A percentile compares a stretch with the other conserved stretches of the same genome.
These are phyloP conservation scores for Chloroceryle amazona DNA, from an alignment of 2,797 vertebrate genomes.

Conservation along the genomic window DNA sequence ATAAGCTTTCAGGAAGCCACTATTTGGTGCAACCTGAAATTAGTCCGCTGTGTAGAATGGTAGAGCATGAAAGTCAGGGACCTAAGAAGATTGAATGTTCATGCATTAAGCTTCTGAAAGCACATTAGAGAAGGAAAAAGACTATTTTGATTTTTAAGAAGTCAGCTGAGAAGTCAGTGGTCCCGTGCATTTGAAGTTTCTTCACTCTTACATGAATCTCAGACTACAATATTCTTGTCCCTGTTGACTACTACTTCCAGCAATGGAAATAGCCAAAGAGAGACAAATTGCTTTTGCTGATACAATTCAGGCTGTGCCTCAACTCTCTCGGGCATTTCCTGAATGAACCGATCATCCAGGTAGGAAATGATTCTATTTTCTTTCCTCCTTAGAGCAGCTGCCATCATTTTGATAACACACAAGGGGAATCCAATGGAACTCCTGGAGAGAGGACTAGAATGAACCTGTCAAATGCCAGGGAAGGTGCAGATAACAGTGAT, in stretches of 20 bases:
- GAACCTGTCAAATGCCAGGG: not conserved
- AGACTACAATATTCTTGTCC: not conserved
- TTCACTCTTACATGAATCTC: not conserved
- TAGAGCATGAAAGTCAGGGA: not conserved
- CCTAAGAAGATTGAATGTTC: not conserved
- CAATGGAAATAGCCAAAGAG: not conserved
- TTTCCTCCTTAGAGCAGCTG: not conserved
- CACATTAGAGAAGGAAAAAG: not conserved
- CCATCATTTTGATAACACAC: not conserved
- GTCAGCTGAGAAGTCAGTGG: constrained; percentile 19
- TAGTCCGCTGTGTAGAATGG: not conserved
- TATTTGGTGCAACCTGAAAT: not conserved
- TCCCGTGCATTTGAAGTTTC: not conserved
- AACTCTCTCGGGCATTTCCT: constrained; percentile 13
- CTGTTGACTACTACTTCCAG: not conserved
- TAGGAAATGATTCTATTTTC: constrained; percentile 28
- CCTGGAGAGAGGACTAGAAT: not conserved
- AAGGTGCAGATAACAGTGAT: not conserved
- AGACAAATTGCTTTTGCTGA: constrained; percentile 44
- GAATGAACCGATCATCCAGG: constrained; percentile 43
- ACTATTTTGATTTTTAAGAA: not conserved
- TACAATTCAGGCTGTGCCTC: not conserved
- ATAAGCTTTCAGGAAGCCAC: not conserved
- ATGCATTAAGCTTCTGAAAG: not conserved
- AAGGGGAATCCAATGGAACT: not conserved